Percentiles rank a stretch among this genome's conserved stretches.
Evolutionary conservation across 2,888 invertebrate genomes (phyloP).

Genomic region (Apotomis capreana): DNA sequence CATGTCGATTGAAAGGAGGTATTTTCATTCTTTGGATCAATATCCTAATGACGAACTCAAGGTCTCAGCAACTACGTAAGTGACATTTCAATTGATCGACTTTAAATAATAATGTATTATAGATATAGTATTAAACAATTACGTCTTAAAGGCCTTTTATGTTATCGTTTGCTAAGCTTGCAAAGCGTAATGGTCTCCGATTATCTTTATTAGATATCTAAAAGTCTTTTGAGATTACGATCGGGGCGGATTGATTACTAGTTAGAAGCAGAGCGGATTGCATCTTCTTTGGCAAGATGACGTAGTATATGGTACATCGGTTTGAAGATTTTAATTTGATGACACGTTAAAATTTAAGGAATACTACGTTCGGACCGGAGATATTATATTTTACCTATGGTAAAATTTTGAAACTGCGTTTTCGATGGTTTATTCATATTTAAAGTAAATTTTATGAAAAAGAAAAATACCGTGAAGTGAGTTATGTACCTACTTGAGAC

Average conservation of each 20-base stretch:
- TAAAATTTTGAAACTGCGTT: too few species aligned
- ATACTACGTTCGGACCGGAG: background rate
- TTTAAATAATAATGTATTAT: background rate
- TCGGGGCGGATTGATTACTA: conserved; percentile 35
- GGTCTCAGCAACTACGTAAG: background rate
- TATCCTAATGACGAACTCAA: background rate
- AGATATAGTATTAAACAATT: background rate
- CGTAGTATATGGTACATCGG: background rate
- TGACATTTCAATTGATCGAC: too few species aligned
- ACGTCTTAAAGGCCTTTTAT: conserved; percentile 1
- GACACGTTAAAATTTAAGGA: background rate
- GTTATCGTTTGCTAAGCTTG: background rate
- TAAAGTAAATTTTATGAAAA: too few species aligned
- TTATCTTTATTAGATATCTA: conserved; percentile 11
- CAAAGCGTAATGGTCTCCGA: conserved; percentile 16
- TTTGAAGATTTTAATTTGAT: background rate
- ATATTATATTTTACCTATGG: too few species aligned
- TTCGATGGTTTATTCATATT: too few species aligned
- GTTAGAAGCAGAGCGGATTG: conserved; percentile 19
- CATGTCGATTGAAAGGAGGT: too few species aligned
- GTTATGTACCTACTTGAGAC: too few species aligned
- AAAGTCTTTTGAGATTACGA: conserved; percentile 23
- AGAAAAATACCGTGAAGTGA: too few species aligned
- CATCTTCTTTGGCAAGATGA: conserved; percentile 17
- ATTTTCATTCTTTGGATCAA: too few species aligned